Evolutionary conservation across 2,888 invertebrate species (phyloP), one percentile per base, ranked within the genome.

Genomic region (Amitus sp.): DNA sequence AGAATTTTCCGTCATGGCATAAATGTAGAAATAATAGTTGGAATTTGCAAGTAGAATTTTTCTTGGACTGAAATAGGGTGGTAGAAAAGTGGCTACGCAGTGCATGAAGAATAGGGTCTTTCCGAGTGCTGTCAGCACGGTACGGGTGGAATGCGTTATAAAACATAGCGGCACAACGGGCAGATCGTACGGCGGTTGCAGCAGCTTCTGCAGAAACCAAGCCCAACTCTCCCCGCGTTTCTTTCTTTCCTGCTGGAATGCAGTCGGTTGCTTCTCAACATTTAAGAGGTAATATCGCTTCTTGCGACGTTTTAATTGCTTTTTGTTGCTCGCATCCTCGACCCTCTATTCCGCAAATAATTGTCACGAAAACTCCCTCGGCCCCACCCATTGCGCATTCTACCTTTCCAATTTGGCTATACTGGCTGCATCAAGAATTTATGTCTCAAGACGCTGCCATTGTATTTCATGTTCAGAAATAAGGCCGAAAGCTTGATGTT

Each of bases 271-370:
- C 53, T 39, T 47, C 28, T 48, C 54, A 47, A 40, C 53, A 39
- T 62, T 62, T 45, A 58, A 65, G 57, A 49, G 55, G 60, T 50
- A 65, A 68, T 70, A 71, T 63, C 59, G 66, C 65, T 69, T 68
- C 69, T 70, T 68, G 65, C 65, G 66, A 62, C 62, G 51, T 47
- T 68, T 68, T 71, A 71, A 71, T 69, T 71, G 65, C 67, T 59
- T 58, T 49, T 58, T 43, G 47, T 47, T 54, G 47, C 54, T 47
- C 47, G 54, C 47, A 47, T 42, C 47, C 34, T 19, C 12, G 33
- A 34, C 19, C 42, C 42, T 30, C 47, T 49, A 46, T 55, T 55
- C 37, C 49, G 34, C 48, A 55, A 55, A 55, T 49, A 43, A 55
- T 55, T 45, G 49, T 49, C 49, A 18, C 37, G 45, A 37, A 30